These are phyloP conservation scores for Apeltes quadracus DNA, from an alignment of 2,113 vertebrate species.

Conservation along the genomic window DNA sequence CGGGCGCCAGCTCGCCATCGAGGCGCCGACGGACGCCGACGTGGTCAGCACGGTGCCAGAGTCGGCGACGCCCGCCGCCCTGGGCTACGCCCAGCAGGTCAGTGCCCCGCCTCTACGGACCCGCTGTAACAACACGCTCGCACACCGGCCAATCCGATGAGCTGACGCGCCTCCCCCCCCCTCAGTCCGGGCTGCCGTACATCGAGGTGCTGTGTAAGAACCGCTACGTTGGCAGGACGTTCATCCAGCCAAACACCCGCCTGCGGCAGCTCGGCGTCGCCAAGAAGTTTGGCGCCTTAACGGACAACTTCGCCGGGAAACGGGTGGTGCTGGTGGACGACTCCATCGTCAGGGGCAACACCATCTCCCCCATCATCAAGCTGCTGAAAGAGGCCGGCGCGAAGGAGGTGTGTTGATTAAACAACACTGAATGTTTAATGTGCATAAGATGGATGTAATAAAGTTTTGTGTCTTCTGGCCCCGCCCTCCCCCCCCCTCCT, in stretches of 20 bases:
- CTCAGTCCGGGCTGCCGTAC: conserved; percentile 91
- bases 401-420: conserved; percentile 85
- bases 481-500: background rate
- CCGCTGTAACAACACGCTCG: background rate
- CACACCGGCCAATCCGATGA: background rate
- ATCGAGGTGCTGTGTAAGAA: conserved; percentile 98
- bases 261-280: conserved; percentile 95
- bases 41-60: conserved; percentile 98
- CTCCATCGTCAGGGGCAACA: conserved; percentile 98
- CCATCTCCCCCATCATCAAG: conserved; percentile 97
- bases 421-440: too few relatives aligned
- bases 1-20: conserved; percentile 92
- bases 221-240: conserved; percentile 94
- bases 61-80: conserved; percentile 95
- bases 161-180: background rate
- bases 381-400: conserved; percentile 96
- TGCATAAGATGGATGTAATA: too few relatives aligned
- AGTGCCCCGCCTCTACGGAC: background rate
- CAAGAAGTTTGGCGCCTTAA: conserved; percentile 96
- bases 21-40: conserved; percentile 93
- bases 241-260: conserved; percentile 98
- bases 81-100: conserved; percentile 94
- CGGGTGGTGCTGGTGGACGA: conserved; percentile 94
- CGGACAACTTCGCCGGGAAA: conserved; percentile 96
- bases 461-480: background rate